Percentiles rank a stretch among this genome's conserved stretches.
Evolutionary conservation across 2,888 invertebrate species (phyloP).

Genomic region (Erebia aethiops): DNA sequence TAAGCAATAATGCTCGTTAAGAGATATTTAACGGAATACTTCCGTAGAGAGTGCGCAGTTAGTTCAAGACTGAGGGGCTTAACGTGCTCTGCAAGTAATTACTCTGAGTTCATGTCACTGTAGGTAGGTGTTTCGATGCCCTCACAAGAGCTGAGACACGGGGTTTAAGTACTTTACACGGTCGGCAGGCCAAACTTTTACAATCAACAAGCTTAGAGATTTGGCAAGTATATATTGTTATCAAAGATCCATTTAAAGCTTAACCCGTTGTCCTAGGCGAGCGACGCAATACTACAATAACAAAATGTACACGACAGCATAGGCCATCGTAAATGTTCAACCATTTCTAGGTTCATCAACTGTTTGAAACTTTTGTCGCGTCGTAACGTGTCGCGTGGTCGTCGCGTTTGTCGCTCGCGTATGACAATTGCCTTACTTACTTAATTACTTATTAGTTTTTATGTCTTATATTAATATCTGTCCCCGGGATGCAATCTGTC

Average conservation of each 20-base stretch:
- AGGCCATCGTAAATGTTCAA: too few species aligned
- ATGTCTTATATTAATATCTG: too few species aligned
- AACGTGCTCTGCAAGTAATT: constrained; percentile 53
- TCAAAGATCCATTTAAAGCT: background rate
- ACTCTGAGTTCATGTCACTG: constrained; percentile 54
- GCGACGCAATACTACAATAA: too few species aligned
- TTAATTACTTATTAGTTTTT: too few species aligned
- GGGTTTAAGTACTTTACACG: constrained; percentile 62
- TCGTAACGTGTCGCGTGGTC: too few species aligned
- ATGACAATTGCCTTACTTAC: too few species aligned
- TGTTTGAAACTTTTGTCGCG: too few species aligned
- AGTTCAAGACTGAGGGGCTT: constrained; percentile 29
- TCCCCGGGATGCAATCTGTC: too few species aligned
- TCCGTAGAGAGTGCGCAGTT: constrained; percentile 5
- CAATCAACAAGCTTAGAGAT: constrained; percentile 12
- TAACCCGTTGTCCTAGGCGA: background rate
- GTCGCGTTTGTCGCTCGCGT: too few species aligned
- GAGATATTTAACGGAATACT: constrained; percentile 8
- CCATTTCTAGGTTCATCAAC: too few species aligned
- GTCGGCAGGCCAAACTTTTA: constrained; percentile 60
- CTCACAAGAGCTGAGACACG: constrained; percentile 52
- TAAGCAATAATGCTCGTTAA: constrained; percentile 11
- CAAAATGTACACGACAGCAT: too few species aligned
- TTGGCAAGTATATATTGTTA: constrained; percentile 27
- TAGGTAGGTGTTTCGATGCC: constrained; percentile 59